Evolutionary conservation across 2,888 invertebrate genomes (phyloP).

Genomic region (Aromia moschata): DNA sequence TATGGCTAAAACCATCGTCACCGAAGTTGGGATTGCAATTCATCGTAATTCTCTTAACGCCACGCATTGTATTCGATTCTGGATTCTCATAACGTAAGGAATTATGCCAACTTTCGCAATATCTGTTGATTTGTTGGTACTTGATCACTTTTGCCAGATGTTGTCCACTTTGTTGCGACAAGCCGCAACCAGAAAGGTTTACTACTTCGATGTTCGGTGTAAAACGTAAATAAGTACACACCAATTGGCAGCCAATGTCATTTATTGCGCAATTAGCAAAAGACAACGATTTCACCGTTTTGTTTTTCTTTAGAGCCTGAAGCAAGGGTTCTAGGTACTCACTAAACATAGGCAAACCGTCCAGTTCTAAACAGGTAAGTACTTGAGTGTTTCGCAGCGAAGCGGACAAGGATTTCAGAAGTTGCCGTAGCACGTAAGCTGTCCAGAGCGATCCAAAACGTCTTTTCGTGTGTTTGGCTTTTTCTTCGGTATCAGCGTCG

Average conservation of each 20-base stretch:
- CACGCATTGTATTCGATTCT: conserved; percentile 76
- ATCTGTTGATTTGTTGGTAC: conserved; percentile 67
- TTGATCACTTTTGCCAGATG: conserved; percentile 74
- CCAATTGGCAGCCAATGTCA: conserved; percentile 75
- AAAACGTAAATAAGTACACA: conserved; percentile 75
- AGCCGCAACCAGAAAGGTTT: conserved; percentile 75
- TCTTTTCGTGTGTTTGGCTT: conserved; percentile 68
- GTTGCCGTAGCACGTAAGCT: conserved; percentile 73
- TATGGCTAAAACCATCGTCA: conserved; percentile 69
- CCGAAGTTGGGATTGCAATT: conserved; percentile 76
- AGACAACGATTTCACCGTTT: conserved; percentile 73
- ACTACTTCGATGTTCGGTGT: conserved; percentile 74
- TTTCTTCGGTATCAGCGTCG: conserved; percentile 67
- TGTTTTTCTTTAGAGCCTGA: conserved; percentile 71
- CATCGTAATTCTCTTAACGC: conserved; percentile 74
- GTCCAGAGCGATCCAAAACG: conserved; percentile 67
- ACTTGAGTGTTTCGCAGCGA: conserved; percentile 72
- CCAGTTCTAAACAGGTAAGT: conserved; percentile 71
- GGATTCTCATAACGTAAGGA: conserved; percentile 81
- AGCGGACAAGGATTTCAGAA: conserved; percentile 72
- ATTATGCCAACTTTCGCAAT: conserved; percentile 83
- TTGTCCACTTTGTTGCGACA: conserved; percentile 71
- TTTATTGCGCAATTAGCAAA: conserved; percentile 75
- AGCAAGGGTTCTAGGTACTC: conserved; percentile 67
- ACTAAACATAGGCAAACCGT: conserved; percentile 75